A percentile compares a stretch with the other conserved stretches of the same genome.
Conservation (phyloP, 35 echinoderm and acorn worm genomes). For the Anneissia japonica region DNA sequence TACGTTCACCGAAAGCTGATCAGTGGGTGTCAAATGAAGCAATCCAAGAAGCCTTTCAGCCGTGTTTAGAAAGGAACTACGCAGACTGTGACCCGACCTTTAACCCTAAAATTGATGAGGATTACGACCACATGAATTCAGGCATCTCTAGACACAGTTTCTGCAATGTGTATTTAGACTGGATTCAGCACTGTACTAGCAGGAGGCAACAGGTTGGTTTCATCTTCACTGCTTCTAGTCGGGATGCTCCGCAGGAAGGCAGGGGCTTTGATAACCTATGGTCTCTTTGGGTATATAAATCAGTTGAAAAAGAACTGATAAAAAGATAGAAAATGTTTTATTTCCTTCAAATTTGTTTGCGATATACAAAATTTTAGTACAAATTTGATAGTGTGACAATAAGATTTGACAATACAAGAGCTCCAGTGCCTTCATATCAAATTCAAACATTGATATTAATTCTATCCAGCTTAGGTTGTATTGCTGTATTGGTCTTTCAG, state of each 20-base stretch:
- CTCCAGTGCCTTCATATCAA: too few relatives aligned
- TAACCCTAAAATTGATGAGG: constrained; percentile 94
- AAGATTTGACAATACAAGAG: too few relatives aligned
- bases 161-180: constrained; percentile 71
- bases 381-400: too few relatives aligned
- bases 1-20: constrained; percentile 78
- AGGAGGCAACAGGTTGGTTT: constrained; percentile 73
- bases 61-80: constrained; percentile 59
- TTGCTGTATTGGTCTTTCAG: too few relatives aligned
- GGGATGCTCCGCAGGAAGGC: too few relatives aligned
- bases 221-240: neutral
- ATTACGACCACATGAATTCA: constrained; percentile 50
- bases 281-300: neutral
- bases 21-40: constrained; percentile 67
- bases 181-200: constrained; percentile 92
- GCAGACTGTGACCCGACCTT: constrained; percentile 94
- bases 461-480: too few relatives aligned
- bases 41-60: constrained; percentile 61
- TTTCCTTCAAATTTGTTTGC: neutral
- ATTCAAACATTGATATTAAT: too few relatives aligned
- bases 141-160: constrained; percentile 81
- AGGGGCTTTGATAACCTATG: neutral
- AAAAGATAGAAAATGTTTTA: neutral
- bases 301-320: neutral
- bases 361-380: neutral